Evolutionary conservation across 2,113 vertebrate genomes (phyloP).

Genomic region (Planiliza haematocheilus): DNA sequence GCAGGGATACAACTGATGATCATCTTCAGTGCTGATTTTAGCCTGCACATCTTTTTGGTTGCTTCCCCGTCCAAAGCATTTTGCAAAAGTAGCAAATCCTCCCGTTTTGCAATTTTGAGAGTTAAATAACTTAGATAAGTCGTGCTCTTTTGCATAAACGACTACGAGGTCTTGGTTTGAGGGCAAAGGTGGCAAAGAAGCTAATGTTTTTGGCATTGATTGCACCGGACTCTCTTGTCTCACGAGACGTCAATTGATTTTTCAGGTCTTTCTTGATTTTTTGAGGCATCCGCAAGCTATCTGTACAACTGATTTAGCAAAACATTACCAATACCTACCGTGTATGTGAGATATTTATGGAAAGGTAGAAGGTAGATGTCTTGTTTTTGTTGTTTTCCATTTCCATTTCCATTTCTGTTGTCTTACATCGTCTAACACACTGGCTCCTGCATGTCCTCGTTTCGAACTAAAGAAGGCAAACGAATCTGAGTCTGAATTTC

Average conservation of each 20-base stretch:
- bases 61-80: background rate
- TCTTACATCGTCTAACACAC: too few relatives aligned
- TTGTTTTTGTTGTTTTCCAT: background rate
- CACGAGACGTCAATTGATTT: constrained; percentile 30
- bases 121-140: too few relatives aligned
- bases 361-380: background rate
- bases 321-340: background rate
- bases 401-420: background rate
- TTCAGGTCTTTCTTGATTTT: background rate
- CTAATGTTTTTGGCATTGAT: constrained; percentile 19
- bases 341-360: too few relatives aligned
- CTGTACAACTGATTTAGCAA: background rate
- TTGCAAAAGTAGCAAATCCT: too few relatives aligned
- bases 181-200: background rate
- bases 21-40: constrained; percentile 10
- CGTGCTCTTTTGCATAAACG: too few relatives aligned
- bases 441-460: background rate
- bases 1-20: background rate
- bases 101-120: too few relatives aligned
- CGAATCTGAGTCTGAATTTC: too few relatives aligned
- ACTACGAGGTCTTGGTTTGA: background rate
- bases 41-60: background rate
- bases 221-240: constrained; percentile 27
- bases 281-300: background rate
- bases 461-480: background rate